These are phyloP conservation scores for Heliconius sara DNA, from an alignment of 2,888 invertebrate species.

Conservation along the genomic window DNA sequence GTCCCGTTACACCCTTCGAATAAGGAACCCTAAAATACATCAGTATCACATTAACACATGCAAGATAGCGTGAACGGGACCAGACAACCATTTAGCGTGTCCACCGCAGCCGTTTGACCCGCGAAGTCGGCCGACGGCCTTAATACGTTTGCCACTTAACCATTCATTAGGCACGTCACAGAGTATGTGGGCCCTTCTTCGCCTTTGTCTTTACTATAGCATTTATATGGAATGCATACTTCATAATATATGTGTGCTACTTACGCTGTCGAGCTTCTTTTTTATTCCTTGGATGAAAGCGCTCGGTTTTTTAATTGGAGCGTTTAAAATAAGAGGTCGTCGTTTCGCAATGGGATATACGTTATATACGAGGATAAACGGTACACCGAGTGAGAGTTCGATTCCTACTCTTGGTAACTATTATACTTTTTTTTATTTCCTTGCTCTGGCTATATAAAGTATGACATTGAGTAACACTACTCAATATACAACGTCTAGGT, in stretches of 20 bases:
- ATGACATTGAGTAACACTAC: too few relatives aligned
- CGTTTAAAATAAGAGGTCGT: neutral
- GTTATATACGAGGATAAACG: too few relatives aligned
- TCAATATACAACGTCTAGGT: too few relatives aligned
- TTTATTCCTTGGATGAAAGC: neutral
- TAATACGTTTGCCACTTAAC: conserved; percentile 49
- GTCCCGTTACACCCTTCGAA: too few relatives aligned
- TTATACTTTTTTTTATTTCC: too few relatives aligned
- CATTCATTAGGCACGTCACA: conserved; percentile 51
- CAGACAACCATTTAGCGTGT: conserved; percentile 29
- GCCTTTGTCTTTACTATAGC: neutral
- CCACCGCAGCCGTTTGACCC: conserved; percentile 41
- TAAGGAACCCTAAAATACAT: neutral
- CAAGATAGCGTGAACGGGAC: neutral
- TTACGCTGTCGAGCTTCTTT: neutral
- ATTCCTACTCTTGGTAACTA: too few relatives aligned
- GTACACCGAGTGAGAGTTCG: too few relatives aligned
- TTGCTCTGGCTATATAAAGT: too few relatives aligned
- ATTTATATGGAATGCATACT: neutral
- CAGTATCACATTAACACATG: neutral
- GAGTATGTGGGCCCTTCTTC: conserved; percentile 26
- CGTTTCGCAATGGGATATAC: neutral
- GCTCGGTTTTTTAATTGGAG: neutral
- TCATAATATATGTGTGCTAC: conserved; percentile 13
- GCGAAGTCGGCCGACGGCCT: conserved; percentile 47